Evolutionary conservation across 2,113 vertebrate genomes (phyloP).

Genomic region (Acrocephalus kingi): DNA sequence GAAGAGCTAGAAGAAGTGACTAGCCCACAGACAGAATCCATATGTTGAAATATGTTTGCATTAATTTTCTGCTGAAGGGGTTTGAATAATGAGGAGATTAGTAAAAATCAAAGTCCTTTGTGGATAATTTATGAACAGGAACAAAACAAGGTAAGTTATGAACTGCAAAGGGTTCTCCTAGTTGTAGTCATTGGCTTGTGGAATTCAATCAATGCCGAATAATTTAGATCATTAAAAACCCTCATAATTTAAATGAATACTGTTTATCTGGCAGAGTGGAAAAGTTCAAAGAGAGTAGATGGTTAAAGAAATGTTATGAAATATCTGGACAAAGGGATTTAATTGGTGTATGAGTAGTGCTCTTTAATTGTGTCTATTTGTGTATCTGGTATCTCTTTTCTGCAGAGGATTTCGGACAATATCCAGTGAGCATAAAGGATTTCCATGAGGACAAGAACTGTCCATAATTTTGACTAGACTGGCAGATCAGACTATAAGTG

Average conservation of each 20-base stretch:
- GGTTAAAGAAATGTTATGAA: not conserved
- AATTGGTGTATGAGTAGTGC: not conserved
- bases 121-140: conserved; percentile 40
- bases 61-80: not conserved
- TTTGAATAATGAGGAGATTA: conserved; percentile 53
- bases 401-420: not conserved
- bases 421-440: not conserved
- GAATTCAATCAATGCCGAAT: not conserved
- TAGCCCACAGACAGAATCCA: not conserved
- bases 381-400: not conserved
- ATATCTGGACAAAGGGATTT: not conserved
- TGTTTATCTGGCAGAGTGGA: not conserved
- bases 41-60: conserved; percentile 14
- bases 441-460: not conserved
- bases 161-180: not conserved
- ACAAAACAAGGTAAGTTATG: not conserved
- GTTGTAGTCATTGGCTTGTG: not conserved
- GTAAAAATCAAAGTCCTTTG: conserved; percentile 40
- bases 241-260: too few species aligned
- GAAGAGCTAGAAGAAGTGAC: not conserved
- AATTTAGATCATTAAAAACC: not conserved
- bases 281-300: not conserved
- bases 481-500: not conserved
- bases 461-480: not conserved
- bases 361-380: not conserved